phyloP scores from a whole-genome alignment of 2,888 invertebrate genomes.

The Clusia tigrina region DNA sequence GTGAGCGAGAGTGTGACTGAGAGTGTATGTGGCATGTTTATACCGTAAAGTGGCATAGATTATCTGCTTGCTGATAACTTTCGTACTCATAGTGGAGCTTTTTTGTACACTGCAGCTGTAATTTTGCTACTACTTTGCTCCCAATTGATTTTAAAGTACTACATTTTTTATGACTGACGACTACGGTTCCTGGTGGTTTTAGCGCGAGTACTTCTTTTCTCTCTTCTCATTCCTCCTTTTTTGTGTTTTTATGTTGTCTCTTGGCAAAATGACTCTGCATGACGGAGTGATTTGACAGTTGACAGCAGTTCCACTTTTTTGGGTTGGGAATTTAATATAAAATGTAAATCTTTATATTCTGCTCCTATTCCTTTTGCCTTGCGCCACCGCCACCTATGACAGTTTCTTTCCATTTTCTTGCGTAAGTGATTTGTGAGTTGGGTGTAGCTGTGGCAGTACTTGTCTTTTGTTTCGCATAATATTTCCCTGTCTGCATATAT shows the following conservation, averaged over 20 bases:
- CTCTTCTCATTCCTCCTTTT: background rate
- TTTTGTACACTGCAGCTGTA: background rate
- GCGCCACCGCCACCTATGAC: background rate
- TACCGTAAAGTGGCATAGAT: slow-evolving; percentile 28
- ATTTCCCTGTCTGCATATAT: slow-evolving; percentile 23
- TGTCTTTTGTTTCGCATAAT: slow-evolving; percentile 14
- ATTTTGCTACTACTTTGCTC: slow-evolving; percentile 12
- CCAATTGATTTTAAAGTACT: slow-evolving; percentile 18
- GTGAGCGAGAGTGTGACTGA: background rate
- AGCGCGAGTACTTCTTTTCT: too few species aligned
- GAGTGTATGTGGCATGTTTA: slow-evolving; percentile 17
- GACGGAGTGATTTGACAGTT: slow-evolving; percentile 30
- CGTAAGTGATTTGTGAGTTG: background rate
- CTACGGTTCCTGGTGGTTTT: too few species aligned
- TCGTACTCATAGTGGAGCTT: slow-evolving; percentile 8
- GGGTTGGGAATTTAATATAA: background rate
- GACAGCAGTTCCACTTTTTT: slow-evolving; percentile 12
- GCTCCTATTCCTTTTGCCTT: slow-evolving; percentile 8
- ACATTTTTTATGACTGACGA: too few species aligned
- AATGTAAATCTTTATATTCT: background rate
- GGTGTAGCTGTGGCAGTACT: background rate
- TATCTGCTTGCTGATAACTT: slow-evolving; percentile 24
- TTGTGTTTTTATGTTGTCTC: background rate
- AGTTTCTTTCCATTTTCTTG: background rate
- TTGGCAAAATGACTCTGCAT: slow-evolving; percentile 24